A percentile compares a stretch with the other conserved stretches of the same genome.
phyloP scores from a whole-genome alignment of 1,140 invertebrate species.

The Drusus annulatus region DNA sequence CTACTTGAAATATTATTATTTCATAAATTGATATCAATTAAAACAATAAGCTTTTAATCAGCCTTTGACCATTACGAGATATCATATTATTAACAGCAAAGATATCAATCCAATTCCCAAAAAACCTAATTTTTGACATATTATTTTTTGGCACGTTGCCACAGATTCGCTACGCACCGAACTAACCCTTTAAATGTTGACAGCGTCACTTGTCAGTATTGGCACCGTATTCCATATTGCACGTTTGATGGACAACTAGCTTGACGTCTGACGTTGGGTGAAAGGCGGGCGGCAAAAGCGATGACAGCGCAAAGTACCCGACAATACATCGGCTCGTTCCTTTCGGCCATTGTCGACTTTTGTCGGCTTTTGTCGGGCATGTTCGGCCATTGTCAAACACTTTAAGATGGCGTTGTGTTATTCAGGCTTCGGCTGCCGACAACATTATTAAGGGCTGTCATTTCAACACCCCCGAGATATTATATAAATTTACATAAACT shows the following conservation, averaged over 20 bases:
- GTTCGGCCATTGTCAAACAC: conserved; percentile 23
- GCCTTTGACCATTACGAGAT: too few species aligned
- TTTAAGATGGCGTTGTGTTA: not conserved
- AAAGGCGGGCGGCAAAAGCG: conserved; percentile 25
- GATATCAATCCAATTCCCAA: too few species aligned
- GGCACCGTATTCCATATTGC: not conserved
- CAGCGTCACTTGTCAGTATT: not conserved
- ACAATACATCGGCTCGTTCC: conserved; percentile 30
- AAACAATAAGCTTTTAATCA: too few species aligned
- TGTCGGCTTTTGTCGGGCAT: not conserved
- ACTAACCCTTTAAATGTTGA: conserved; percentile 2
- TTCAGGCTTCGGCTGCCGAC: conserved; percentile 2
- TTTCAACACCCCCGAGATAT: too few species aligned
- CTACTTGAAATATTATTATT: too few species aligned
- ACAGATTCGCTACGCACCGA: not conserved
- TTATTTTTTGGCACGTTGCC: too few species aligned
- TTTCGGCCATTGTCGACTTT: conserved; percentile 13
- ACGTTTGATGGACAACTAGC: conserved; percentile 2
- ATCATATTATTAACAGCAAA: too few species aligned
- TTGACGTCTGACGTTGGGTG: not conserved
- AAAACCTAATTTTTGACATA: not conserved
- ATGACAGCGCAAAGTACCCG: not conserved
- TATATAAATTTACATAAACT: too few species aligned
- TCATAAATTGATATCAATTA: too few species aligned
- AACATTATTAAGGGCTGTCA: not conserved